A percentile compares a stretch with the other conserved stretches of the same genome.
Evolutionary conservation across 2,888 invertebrate species (phyloP).

Genomic region (Caenorhabditis sinica): DNA sequence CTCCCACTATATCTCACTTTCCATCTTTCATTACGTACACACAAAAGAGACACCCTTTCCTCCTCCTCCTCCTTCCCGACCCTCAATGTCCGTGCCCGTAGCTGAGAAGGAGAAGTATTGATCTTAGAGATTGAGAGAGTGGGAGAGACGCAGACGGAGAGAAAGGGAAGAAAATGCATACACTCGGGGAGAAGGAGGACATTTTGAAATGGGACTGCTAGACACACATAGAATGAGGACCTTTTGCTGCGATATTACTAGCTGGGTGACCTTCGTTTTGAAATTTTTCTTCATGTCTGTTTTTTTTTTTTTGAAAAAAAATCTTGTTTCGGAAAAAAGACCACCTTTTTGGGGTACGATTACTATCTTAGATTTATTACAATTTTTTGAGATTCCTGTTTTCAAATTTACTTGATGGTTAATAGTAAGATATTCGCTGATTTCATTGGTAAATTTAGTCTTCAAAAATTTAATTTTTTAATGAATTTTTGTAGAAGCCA

Average conservation of each 20-base stretch:
- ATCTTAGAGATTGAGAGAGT: slow-evolving; percentile 24
- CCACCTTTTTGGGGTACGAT: not conserved
- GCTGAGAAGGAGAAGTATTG: slow-evolving; percentile 31
- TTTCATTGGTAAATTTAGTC: too few species aligned
- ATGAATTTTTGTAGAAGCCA: too few species aligned
- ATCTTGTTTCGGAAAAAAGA: not conserved
- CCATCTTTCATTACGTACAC: slow-evolving; percentile 14
- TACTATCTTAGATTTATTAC: too few species aligned
- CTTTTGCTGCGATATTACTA: not conserved
- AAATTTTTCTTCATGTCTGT: too few species aligned
- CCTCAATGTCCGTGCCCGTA: not conserved
- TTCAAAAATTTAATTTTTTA: too few species aligned
- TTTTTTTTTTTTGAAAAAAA: not conserved
- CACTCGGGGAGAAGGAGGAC: not conserved
- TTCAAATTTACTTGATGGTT: too few species aligned
- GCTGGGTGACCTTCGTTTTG: slow-evolving; percentile 3
- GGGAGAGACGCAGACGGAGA: slow-evolving; percentile 27
- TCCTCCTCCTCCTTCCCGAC: not conserved
- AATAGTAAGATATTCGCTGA: too few species aligned
- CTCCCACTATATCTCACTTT: not conserved
- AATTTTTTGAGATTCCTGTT: too few species aligned
- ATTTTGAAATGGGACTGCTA: slow-evolving; percentile 8
- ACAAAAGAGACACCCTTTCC: not conserved
- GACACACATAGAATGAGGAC: not conserved
- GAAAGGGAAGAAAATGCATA: not conserved